Base-by-base conservation (phyloP, 2,888 invertebrate genomes). In the Drosophila robusta region DNA sequence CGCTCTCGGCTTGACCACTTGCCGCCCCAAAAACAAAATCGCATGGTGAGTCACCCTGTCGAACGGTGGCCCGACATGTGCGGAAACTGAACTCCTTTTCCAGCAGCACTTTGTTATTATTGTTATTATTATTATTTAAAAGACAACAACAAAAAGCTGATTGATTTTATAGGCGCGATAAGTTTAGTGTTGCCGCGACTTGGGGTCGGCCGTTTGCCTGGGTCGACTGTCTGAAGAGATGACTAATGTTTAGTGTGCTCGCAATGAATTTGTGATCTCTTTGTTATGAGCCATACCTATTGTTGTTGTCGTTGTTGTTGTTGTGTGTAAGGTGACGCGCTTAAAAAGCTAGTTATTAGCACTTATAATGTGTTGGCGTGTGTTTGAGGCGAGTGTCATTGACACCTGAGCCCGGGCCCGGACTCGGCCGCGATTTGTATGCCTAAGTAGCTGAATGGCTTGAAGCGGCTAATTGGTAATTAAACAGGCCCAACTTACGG, bases 131-230 rank as follows among this genome's bases (percentile, higher is more conserved):
- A 45, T 54, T 73, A 57, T 65, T 50, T 29, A 69, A 72, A 66
- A 42, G 26, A 24, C 60, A 38, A 51, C 57, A 51, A 45, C 22
- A 55, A 78, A 80, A 73, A 60, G 66, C 70, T 85, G 83, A 87
- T 85, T 85, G 86, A 87, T 80, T 87, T 85, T 85, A 80, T 82
- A 85, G 83, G 79, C 76, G 77, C 85, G 84, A 87, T 85, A 87
- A 82, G 76, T 80, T 80, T 71, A 68, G 78, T 76, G 78, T 71
- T 63, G 73, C 61, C 49, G 34, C 14, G 47, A 58, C 42, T 63
- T 54, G 26, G 47, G 64, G 57, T 80, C 65, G 70, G 50, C 47
- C 71, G 44, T 65, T 29, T 51, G 38, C 22, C 29, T 32, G 54
- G 41, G 46, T 49, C 61, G 39, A 41, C 39, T 63, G 62, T 56